A percentile compares a stretch with the other conserved stretches of the same genome.
These are phyloP conservation scores for Phataginus tetradactyla DNA, from an alignment of 2,797 vertebrate species.

Conservation along the genomic window DNA sequence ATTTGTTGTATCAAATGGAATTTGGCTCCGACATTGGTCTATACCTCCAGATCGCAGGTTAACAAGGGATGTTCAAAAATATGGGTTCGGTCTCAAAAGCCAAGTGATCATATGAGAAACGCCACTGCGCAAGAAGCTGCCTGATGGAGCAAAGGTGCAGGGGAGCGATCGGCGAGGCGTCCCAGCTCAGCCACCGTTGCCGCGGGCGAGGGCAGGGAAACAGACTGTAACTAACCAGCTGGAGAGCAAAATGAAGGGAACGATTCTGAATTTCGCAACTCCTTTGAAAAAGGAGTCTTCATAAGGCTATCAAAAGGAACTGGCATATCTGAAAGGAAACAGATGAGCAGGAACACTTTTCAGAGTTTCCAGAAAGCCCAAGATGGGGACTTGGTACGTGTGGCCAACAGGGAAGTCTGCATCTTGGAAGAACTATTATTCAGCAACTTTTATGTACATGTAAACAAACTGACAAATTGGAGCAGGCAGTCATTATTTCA, in stretches of 20 bases:
- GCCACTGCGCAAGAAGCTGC: neutral
- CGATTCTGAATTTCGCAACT: neutral
- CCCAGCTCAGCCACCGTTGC: neutral
- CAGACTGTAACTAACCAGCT: neutral
- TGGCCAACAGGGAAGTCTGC: neutral
- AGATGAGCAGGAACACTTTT: neutral
- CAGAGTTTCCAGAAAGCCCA: neutral
- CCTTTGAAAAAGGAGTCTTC: neutral
- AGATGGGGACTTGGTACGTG: neutral
- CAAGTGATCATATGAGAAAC: neutral
- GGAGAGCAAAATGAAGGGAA: neutral
- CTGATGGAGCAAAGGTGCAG: neutral
- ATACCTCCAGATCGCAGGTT: neutral
- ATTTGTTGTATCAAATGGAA: neutral
- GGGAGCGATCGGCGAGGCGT: neutral
- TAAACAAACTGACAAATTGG: neutral
- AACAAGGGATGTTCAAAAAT: neutral
- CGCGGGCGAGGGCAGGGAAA: neutral
- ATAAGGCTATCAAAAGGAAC: neutral
- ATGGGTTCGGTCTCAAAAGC: neutral
- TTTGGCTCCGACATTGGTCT: neutral
- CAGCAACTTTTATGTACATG: neutral
- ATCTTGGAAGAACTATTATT: neutral
- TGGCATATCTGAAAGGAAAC: neutral
- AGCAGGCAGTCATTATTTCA: neutral